These are phyloP conservation scores for Symphodus melops DNA, from an alignment of 2,113 vertebrate genomes.

Conservation along the genomic window DNA sequence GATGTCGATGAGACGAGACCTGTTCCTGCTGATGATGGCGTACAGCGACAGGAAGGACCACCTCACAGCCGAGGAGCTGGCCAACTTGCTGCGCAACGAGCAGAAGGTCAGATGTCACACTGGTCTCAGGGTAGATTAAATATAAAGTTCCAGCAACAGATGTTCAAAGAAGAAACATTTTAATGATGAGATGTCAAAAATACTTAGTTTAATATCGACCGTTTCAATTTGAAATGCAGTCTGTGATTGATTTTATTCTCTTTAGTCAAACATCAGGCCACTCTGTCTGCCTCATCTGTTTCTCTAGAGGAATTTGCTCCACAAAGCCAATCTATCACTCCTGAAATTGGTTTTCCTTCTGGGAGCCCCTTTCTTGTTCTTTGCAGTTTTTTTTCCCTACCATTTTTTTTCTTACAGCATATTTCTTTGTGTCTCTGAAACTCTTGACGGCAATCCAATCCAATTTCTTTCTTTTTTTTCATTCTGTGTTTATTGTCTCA, in stretches of 20 bases:
- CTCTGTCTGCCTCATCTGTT: constrained; percentile 37
- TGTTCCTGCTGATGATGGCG: constrained; percentile 92
- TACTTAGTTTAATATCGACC: background rate
- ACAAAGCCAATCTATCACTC: constrained; percentile 46
- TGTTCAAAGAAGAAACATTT: background rate
- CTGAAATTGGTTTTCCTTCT: constrained; percentile 50
- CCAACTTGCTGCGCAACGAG: constrained; percentile 90
- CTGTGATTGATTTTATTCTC: constrained; percentile 11
- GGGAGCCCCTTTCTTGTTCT: constrained; percentile 25
- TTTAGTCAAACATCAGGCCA: constrained; percentile 18
- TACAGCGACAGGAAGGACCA: constrained; percentile 97
- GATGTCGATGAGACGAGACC: constrained; percentile 96
- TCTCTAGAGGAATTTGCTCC: constrained; percentile 43
- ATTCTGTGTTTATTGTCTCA: constrained; percentile 10
- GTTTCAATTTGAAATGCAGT: constrained; percentile 21
- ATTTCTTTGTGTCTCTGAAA: constrained; percentile 25
- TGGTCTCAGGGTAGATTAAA: background rate
- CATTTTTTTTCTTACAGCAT: constrained; percentile 4
- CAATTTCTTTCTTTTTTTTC: constrained; percentile 29
- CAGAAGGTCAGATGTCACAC: constrained; percentile 88
- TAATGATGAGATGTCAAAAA: constrained; percentile 2
- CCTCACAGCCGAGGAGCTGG: constrained; percentile 90
- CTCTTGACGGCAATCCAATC: background rate
- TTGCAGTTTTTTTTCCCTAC: constrained; percentile 20
- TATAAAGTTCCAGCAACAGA: background rate